Percentiles rank a stretch among this genome's conserved stretches.
phyloP scores from a whole-genome alignment of 2,113 vertebrate species.

The Amphilophus citrinellus region DNA sequence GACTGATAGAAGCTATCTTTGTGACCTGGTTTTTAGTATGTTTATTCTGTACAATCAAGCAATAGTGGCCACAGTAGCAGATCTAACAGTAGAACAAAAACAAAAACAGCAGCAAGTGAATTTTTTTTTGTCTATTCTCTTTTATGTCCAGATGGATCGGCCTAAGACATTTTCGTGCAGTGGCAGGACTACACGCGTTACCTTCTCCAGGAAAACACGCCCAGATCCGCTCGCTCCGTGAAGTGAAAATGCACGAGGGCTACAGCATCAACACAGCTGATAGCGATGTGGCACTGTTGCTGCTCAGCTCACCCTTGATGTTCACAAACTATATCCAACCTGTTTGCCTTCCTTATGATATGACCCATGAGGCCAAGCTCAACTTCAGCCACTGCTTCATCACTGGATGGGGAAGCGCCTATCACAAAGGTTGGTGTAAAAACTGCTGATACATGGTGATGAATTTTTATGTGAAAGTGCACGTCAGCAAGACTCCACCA shows the following conservation, averaged over 20 bases:
- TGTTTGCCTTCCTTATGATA: slow-evolving; percentile 41
- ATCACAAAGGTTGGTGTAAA: slow-evolving; percentile 52
- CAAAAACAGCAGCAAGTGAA: not conserved
- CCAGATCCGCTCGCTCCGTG: slow-evolving; percentile 48
- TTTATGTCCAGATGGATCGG: slow-evolving; percentile 24
- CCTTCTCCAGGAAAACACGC: slow-evolving; percentile 12
- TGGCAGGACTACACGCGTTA: slow-evolving; percentile 44
- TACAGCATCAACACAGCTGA: not conserved
- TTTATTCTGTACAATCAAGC: not conserved
- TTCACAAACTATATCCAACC: slow-evolving; percentile 64
- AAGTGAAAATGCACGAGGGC: slow-evolving; percentile 41
- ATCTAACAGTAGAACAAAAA: no score
- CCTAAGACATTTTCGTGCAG: slow-evolving; percentile 15
- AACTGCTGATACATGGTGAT: not conserved
- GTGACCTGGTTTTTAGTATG: not conserved
- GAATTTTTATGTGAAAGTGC: not conserved
- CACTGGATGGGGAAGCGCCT: slow-evolving; percentile 68
- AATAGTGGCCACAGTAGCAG: not conserved
- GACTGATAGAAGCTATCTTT: not conserved
- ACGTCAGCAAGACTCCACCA: no score
- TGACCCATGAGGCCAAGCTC: slow-evolving; percentile 48
- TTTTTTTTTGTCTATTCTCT: not conserved
- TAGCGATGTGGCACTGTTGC: slow-evolving; percentile 66
- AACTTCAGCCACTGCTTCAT: slow-evolving; percentile 69
- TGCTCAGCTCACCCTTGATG: slow-evolving; percentile 47